Base-by-base conservation (phyloP, 2,888 invertebrate genomes). In the Zeuzera pyrina region DNA sequence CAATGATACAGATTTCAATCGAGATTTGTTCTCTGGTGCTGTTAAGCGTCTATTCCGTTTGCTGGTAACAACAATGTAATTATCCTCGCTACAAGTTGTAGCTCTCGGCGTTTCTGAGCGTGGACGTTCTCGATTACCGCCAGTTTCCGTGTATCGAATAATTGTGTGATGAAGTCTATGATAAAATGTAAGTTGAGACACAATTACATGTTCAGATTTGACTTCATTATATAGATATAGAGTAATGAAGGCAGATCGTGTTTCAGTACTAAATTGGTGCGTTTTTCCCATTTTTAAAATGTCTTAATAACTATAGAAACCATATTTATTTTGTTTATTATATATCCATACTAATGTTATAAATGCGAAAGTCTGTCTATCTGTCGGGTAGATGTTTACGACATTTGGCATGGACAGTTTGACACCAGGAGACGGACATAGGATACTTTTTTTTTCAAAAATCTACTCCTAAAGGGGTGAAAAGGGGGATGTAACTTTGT, bases 1-100 rank as follows among this genome's bases (percentile, higher is more conserved):
- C 15, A 31, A 24, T 31, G 14, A 24, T 10, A 31, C 31, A 31
- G 24, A 24, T 24, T 31, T 4, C 13, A 24, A 13, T 23, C 24
- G 31, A 15, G 24, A 12, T 31, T 31, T 31, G 14, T 31, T 31
- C 24, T 30, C 30, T 30, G 30, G 14, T 30, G 30, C 30, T 19
- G 19, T 19, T 19, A 19, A 19, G 19, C 19, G 19, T 19, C 19
- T 19, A 19, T 19, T 19, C 5, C 19, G 19, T 19, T 19, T 19
- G 19, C 19, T 19, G 5, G 19, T 19, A 6, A 19, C 19, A 19
- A 19, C 19, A 19, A 19, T 19, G 8, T 6, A 19, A 8, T 8
- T 19, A 19, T 19, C 8, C 8, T 19, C 19, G 19, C 19, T 19
- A 19, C 5, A 19, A 19, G 19, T 19, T 4, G 19, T 19, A 5